Evolutionary conservation across 2,888 invertebrate genomes (phyloP).

Genomic region (Agrochola lychnidis): DNA sequence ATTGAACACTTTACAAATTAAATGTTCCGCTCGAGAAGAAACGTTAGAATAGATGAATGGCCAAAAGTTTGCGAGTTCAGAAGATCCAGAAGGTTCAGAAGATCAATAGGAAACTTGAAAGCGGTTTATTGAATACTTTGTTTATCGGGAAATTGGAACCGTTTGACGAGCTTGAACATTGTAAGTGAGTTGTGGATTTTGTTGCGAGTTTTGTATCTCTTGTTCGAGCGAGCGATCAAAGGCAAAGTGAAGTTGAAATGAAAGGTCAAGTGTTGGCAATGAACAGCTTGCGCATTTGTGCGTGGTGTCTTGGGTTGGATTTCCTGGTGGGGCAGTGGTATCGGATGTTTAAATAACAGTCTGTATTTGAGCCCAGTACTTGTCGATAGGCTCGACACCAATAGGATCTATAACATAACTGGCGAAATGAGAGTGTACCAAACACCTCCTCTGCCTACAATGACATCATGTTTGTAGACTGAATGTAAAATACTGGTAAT

Average conservation of each 20-base stretch:
- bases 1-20: constrained; percentile 68
- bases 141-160: constrained; percentile 50
- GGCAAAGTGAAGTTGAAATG: background rate
- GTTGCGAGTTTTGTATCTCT: constrained; percentile 18
- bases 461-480: no score
- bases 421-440: background rate
- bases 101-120: constrained; percentile 41
- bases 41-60: constrained; percentile 31
- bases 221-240: constrained; percentile 27
- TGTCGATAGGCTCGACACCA: no score
- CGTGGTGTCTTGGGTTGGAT: background rate
- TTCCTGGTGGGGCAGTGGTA: background rate
- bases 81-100: constrained; percentile 39
- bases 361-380: background rate
- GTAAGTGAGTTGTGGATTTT: constrained; percentile 48
- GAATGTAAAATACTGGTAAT: no score
- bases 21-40: constrained; percentile 49
- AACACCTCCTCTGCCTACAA: no score
- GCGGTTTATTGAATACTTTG: constrained; percentile 40
- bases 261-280: background rate
- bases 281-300: background rate
- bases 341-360: background rate
- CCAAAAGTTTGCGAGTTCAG: constrained; percentile 17
- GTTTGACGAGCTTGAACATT: constrained; percentile 49
- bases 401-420: background rate